A percentile compares a stretch with the other conserved stretches of the same genome.
phyloP scores from a whole-genome alignment of 2,113 vertebrate species.

The Gadus macrocephalus region DNA sequence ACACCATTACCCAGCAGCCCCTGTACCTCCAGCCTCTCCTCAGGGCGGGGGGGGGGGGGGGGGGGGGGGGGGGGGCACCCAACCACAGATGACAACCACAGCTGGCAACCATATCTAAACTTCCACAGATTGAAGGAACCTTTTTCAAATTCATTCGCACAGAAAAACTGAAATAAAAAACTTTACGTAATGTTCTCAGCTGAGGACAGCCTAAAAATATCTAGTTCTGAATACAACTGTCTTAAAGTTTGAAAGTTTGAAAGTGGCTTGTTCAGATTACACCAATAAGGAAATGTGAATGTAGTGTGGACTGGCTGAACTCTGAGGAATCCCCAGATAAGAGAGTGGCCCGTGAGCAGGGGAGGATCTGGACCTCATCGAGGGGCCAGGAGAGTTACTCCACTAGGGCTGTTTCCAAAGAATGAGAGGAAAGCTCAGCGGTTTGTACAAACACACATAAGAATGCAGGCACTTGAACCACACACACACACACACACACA shows the following conservation, averaged over 20 bases:
- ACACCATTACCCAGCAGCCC: too few species aligned
- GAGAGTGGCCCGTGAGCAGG: not conserved
- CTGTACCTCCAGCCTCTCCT: not conserved
- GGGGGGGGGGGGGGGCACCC: too few species aligned
- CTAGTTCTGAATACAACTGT: too few species aligned
- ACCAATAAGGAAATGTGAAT: conserved; percentile 21
- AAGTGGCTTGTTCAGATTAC: conserved; percentile 16
- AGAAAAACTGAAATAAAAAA: conserved; percentile 6
- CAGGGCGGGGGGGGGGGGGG: not conserved
- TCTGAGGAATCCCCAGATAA: conserved; percentile 18
- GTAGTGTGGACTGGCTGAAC: conserved; percentile 29
- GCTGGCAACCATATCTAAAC: too few species aligned
- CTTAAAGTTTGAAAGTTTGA: conserved; percentile 15
- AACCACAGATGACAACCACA: too few species aligned
- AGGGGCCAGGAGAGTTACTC: conserved; percentile 18
- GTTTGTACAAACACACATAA: conserved; percentile 14
- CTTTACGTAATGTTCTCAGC: conserved; percentile 22
- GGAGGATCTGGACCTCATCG: not conserved
- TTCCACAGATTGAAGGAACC: too few species aligned
- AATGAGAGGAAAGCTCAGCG: conserved; percentile 21
- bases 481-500: conserved; percentile 1
- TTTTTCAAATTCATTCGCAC: too few species aligned
- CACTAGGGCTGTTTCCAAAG: conserved; percentile 25
- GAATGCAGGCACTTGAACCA: not conserved
- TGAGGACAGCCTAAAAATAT: not conserved